Base-by-base conservation (phyloP, 2,888 invertebrate genomes). In the Campopleginae sp. region DNA sequence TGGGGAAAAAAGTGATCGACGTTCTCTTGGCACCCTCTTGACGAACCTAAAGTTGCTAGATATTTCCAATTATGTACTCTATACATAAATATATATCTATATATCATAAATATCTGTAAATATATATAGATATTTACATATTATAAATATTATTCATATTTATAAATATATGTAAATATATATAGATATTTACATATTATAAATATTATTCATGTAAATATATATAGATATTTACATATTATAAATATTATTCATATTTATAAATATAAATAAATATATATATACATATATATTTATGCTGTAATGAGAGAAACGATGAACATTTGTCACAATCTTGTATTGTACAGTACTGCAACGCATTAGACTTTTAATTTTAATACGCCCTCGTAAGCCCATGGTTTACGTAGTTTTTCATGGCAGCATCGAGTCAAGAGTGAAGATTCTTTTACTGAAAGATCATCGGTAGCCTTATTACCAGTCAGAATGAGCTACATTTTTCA, bases 261-360 rank as follows among this genome's bases (percentile, higher is more conserved):
- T 46, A 7, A 14, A 51, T 44, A 71, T n/a, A n/a, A n/a, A n/a
- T 46, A 51, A 4, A 51, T 44, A 33, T 42, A 48, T 27, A 51
- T 27, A 61, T 51, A 74, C 17, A 61, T 38, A 38, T 44, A 83
- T 58, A 68, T 68, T 14, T 83, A 61, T 74, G 48, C 54, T 71
- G 38, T 66, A 38, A 54, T 46, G 31, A 54, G 46, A 48, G 61
- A 70, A 54, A 71, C 65, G 42, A 75, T 44, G 17, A 23, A 70
- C 63, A 75, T 70, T 61, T 8, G 70, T 58, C 48, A 19, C 66
- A 58, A 80, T 84, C 61, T 68, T 79, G 19, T 63, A 83, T 70
- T 84, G 83, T 84, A 84, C 83, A 84, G 79, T 80, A 51, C 65
- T 17, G 66, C 68, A 66, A 68, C 68, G 61, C 66, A 54, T 80